Conservation (phyloP, 2,888 invertebrate species). For the Hedya salicella region DNA sequence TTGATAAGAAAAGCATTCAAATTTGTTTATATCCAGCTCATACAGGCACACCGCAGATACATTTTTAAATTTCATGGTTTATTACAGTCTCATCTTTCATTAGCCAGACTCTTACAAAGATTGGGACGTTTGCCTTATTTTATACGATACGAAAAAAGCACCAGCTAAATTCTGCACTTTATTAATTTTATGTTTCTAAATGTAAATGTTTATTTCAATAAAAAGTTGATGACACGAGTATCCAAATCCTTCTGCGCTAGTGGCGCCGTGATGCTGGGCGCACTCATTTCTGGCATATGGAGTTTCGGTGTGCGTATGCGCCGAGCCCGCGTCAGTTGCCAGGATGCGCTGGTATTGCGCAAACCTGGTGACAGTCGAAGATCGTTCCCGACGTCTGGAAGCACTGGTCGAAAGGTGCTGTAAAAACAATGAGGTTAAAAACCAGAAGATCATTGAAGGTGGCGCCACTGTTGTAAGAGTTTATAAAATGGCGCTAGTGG, state of each 20-base stretch:
- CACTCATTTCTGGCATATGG: conserved; percentile 64
- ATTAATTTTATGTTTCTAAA: too few relatives aligned
- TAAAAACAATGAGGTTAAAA: conserved; percentile 32
- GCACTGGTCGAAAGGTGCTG: conserved; percentile 67
- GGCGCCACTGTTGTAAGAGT: too few relatives aligned
- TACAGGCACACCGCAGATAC: too few relatives aligned
- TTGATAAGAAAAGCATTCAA: too few relatives aligned
- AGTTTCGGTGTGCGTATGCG: conserved; percentile 69
- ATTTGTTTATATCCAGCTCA: too few relatives aligned
- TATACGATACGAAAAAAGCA: not conserved
- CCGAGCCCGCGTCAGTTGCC: conserved; percentile 76
- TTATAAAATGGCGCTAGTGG: too few relatives aligned
- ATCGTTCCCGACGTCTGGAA: conserved; percentile 65
- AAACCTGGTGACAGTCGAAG: conserved; percentile 57
- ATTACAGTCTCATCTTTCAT: too few relatives aligned
- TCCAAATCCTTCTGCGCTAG: conserved; percentile 71
- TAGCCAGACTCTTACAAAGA: too few relatives aligned
- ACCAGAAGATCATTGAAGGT: not conserved
- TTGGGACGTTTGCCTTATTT: too few relatives aligned
- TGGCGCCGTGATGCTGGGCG: conserved; percentile 67
- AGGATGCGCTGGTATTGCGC: conserved; percentile 67
- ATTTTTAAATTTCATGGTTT: too few relatives aligned
- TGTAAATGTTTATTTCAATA: conserved; percentile 45
- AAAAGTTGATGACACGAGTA: conserved; percentile 64
- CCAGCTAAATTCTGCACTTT: not conserved